phyloP scores from a whole-genome alignment of 1,140 invertebrate species.

The Drosophila trapezifrons region DNA sequence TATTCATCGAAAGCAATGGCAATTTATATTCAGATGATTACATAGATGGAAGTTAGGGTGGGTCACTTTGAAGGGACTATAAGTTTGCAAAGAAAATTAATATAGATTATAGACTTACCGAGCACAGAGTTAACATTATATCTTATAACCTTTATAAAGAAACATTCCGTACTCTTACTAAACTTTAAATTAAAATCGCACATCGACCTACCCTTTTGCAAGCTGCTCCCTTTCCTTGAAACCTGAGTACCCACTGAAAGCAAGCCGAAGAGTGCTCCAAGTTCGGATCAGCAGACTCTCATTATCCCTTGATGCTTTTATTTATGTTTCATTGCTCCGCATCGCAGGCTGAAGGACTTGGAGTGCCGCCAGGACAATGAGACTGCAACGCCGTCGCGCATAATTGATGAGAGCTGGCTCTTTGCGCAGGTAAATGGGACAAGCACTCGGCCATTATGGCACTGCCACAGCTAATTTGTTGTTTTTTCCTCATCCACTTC shows the following conservation, averaged over 20 bases:
- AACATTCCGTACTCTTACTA: neutral
- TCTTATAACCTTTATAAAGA: neutral
- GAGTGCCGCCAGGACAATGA: slow-evolving; percentile 63
- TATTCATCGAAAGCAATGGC: slow-evolving; percentile 19
- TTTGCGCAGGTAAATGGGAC: slow-evolving; percentile 78
- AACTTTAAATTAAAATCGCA: neutral
- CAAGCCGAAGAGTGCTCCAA: slow-evolving; percentile 19
- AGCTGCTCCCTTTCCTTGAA: slow-evolving; percentile 1
- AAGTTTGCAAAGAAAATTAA: too few relatives aligned
- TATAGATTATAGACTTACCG: too few relatives aligned
- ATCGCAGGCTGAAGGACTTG: slow-evolving; percentile 67
- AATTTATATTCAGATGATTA: slow-evolving; percentile 31
- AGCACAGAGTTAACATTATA: too few relatives aligned
- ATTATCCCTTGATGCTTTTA: slow-evolving; percentile 43
- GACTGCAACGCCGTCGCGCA: slow-evolving; percentile 61
- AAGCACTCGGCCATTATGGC: slow-evolving; percentile 47
- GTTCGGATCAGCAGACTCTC: slow-evolving; percentile 34
- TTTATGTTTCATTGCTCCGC: slow-evolving; percentile 59
- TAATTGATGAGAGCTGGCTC: slow-evolving; percentile 83
- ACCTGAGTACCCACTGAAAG: slow-evolving; percentile 18
- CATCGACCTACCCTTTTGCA: neutral
- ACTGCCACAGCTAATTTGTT: slow-evolving; percentile 59
- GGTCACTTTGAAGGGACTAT: neutral
- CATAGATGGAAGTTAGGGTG: neutral
- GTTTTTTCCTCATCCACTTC: slow-evolving; percentile 13